Evolutionary conservation across 2,888 invertebrate species (phyloP), one percentile per base, ranked within the genome.

Genomic region (Sphaerophoria taeniata): DNA sequence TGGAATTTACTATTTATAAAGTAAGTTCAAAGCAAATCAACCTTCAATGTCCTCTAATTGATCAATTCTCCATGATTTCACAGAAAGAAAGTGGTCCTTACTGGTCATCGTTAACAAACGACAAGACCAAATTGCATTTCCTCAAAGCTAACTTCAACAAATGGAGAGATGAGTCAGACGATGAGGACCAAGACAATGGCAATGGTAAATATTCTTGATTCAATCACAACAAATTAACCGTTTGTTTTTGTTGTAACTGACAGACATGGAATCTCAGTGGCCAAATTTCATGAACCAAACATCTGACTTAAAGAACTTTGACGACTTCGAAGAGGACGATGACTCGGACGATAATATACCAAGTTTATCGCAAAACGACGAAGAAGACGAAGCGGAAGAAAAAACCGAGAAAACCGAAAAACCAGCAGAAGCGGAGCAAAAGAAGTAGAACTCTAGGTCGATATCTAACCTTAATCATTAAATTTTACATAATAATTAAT

Each of bases 141-240:
- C 94, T 99, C 89, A 99, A 98, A 93, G 96, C 98, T 89, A 99
- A 99, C 91, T 99, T 99, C 92, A 97, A 97, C 91, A 98, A 98
- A 93, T 99, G 98, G 99, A 95, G 95, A 93, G 99, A 99, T 93
- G 99, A 99, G 92, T 98, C 98, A 85, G 97, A 96, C 72, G 97
- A 96, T 9, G 96, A 96, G 88, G 98, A 97, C 3, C 71, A 43
- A 34, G 63, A 81, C 36, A 74, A 11, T 61, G 58, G 79, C 74
- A 55, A 74, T 4, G 9, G 60, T 43, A 45, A 43, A 7, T 7
- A 6, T 49, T 36, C 33, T 33, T 47, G 14, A 9, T 9, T 43
- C 3, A 43, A 43, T 11, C 11, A 9, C 7, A 43, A 9, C 11
- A 6, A 36, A 36, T 43, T 43, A 9, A 43, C 7, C n/a, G n/a